These are phyloP conservation scores for Platalea minor DNA, from an alignment of 2,797 vertebrate species.

Conservation along the genomic window DNA sequence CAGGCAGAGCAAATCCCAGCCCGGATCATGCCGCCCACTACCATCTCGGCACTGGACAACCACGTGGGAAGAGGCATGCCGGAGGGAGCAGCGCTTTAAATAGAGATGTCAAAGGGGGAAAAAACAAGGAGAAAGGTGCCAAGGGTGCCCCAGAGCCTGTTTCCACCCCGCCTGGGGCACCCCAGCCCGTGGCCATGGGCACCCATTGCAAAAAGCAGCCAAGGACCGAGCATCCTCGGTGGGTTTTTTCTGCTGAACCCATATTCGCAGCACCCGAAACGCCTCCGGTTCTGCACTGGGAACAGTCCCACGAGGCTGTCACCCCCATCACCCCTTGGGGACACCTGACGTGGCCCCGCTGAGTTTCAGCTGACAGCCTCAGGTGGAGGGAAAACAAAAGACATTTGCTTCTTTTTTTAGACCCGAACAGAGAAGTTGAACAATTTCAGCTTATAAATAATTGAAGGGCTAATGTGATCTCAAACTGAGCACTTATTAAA, in stretches of 20 bases:
- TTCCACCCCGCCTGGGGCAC: not conserved
- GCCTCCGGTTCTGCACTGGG: not conserved
- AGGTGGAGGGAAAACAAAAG: not conserved
- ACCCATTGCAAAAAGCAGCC: not conserved
- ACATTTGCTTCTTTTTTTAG: conserved; percentile 34
- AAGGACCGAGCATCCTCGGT: not conserved
- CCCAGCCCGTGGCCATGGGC: accelerated
- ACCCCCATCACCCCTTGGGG: not conserved
- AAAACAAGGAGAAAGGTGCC: not conserved
- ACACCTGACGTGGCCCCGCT: accelerated
- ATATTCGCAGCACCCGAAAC: not conserved
- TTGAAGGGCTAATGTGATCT: conserved; percentile 55
- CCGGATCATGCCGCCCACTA: not conserved
- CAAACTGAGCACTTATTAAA: conserved; percentile 63
- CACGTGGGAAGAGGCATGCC: not conserved
- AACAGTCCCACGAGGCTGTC: not conserved
- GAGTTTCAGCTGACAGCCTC: not conserved
- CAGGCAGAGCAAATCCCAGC: not conserved
- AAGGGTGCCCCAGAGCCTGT: not conserved
- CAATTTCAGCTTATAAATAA: conserved; percentile 61
- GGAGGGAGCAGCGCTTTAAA: not conserved
- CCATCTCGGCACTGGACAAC: accelerated
- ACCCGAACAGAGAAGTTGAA: not conserved
- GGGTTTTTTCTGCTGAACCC: not conserved
- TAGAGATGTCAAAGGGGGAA: not conserved